Base-by-base conservation (phyloP, 2,888 invertebrate species). In the Cyclophora albipunctata region DNA sequence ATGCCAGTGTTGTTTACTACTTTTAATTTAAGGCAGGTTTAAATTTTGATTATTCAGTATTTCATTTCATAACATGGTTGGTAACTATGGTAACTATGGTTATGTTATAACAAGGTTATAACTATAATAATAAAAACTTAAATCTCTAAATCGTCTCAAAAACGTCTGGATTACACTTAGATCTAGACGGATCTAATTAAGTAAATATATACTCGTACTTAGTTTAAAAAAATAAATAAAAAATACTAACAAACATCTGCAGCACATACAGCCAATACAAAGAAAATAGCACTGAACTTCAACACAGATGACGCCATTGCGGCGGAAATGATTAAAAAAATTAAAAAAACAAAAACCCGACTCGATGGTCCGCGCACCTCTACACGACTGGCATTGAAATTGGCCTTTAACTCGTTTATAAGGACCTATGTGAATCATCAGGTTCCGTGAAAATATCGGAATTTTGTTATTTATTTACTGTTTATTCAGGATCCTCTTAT, bases 241-340 rank as follows among this genome's bases (percentile, higher is more conserved):
- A 53, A 48, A 67, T 71, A 86, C 86, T 75, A 66, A 88, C 87
- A 80, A 46, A 81, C 76, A 78, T 84, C 84, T 50, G 81, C 87
- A 47, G 68, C 63, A 63, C 75, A 75, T 54, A 73, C 75, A 61
- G 71, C 78, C 54, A 82, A 60, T 59, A 87, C 68, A 73, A 86
- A 64, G 56, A 87, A 70, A 73, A 88, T 71, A 73, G 78, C 87
- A 88, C 87, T 79, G 58, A 88, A 81, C 78, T 76, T 84, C 52
- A 86, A 73, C 77, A 86, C 82, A 72, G 80, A 73, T 61, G 84
- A 83, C 71, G 83, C 75, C 87, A 87, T 86, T 51, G 63, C 62
- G 73, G 66, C 71, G 61, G 56, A 57, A 64, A 65, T 59, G 20
- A 20, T 61, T 71, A 65, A 63, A 61, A 61, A 60, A 67, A 63